Conservation (phyloP, 2,797 vertebrate genomes). For the Propithecus perrieri region DNA sequence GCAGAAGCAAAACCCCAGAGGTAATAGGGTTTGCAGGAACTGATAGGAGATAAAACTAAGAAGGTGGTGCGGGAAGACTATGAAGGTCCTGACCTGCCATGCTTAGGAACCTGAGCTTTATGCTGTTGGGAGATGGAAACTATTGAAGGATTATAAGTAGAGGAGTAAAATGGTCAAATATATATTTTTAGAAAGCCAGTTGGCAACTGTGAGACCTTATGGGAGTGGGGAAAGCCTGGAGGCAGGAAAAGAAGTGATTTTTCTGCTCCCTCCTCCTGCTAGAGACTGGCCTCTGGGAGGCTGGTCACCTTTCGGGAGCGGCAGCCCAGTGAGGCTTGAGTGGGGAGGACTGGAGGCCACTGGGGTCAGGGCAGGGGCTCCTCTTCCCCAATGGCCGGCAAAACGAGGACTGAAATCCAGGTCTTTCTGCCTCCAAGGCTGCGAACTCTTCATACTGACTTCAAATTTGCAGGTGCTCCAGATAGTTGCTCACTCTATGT, state of each 20-base stretch:
- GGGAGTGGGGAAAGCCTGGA: not conserved
- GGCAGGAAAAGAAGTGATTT: not conserved
- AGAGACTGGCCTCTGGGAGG: not conserved
- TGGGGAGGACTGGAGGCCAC: not conserved
- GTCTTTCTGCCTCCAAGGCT: not conserved
- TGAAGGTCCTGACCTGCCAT: not conserved
- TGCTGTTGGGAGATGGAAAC: not conserved
- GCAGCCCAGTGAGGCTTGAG: not conserved
- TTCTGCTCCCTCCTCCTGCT: not conserved
- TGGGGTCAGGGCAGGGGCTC: no score
- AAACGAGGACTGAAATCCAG: not conserved
- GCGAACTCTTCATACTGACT: not conserved
- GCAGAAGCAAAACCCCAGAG: not conserved
- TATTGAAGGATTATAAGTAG: not conserved
- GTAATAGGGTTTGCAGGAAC: not conserved
- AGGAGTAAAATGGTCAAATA: not conserved
- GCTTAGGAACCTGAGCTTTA: not conserved
- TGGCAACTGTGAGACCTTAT: not conserved
- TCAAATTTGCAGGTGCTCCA: not conserved
- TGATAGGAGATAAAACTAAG: not conserved
- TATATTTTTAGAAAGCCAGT: not conserved
- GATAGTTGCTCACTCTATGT: not conserved
- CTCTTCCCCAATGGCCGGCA: not conserved
- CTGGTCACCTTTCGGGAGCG: not conserved
- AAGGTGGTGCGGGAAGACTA: not conserved